These are phyloP conservation scores for Ranitomeya imitator DNA, from an alignment of 2,113 vertebrate genomes.

Conservation along the genomic window DNA sequence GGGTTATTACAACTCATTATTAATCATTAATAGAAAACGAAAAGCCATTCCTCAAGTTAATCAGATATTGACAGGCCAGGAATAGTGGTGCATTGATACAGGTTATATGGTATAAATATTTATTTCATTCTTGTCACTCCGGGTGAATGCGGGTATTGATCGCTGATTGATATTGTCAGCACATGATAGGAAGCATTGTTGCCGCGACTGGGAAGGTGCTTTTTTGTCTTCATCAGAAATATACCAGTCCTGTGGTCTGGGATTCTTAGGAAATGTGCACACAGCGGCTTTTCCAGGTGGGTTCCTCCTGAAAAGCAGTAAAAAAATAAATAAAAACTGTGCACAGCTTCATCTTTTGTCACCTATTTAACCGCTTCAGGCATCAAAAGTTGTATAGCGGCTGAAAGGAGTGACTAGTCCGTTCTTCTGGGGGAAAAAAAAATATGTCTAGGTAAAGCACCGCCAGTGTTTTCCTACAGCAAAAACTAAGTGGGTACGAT, in stretches of 20 bases:
- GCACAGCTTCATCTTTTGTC: too few relatives aligned
- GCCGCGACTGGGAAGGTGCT: constrained; percentile 72
- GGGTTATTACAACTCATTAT: constrained; percentile 65
- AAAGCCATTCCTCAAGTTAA: constrained; percentile 92
- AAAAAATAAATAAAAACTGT: too few relatives aligned
- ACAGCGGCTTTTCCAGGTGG: too few relatives aligned
- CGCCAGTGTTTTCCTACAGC: too few relatives aligned
- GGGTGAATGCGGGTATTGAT: constrained; percentile 85
- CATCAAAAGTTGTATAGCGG: too few relatives aligned
- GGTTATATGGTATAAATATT: constrained; percentile 98
- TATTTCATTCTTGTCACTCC: constrained; percentile 96
- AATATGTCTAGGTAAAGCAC: too few relatives aligned
- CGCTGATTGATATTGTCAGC: constrained; percentile 78
- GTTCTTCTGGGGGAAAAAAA: too few relatives aligned
- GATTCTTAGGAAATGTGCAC: background rate
- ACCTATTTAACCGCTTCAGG: too few relatives aligned
- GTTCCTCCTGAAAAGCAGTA: too few relatives aligned
- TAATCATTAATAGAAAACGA: constrained; percentile 85
- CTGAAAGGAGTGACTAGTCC: too few relatives aligned
- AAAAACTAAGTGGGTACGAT: too few relatives aligned
- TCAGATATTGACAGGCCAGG: constrained; percentile 95
- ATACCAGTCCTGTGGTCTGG: constrained; percentile 65
- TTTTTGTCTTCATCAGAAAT: constrained; percentile 78
- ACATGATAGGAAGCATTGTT: constrained; percentile 80
- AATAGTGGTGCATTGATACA: constrained; percentile 95